A percentile compares a stretch with the other conserved stretches of the same genome.
phyloP scores from a whole-genome alignment of 2,888 invertebrate genomes.

The Trichogramma evanescens region DNA sequence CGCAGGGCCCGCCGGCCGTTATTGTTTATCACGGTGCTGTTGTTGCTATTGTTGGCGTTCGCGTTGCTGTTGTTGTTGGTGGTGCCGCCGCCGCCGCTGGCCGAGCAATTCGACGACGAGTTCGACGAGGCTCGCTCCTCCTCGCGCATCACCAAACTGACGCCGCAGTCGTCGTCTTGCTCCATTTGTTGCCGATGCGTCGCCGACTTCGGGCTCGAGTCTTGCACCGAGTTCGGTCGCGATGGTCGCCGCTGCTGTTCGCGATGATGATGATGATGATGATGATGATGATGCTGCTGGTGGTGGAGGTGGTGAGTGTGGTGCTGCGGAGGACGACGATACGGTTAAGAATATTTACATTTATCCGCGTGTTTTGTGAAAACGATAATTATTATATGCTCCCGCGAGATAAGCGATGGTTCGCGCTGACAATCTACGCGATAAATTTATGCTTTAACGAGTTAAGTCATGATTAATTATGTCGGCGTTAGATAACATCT shows the following conservation, averaged over 20 bases:
- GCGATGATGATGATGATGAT: not conserved
- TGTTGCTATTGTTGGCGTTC: slow-evolving; percentile 12
- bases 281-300: slow-evolving; percentile 1
- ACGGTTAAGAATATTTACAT: too few species aligned
- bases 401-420: not conserved
- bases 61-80: not conserved
- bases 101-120: not conserved
- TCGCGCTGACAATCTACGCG: slow-evolving; percentile 9
- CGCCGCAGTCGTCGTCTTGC: not conserved
- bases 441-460: too few species aligned
- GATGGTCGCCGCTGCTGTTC: slow-evolving; percentile 5
- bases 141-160: not conserved
- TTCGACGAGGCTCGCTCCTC: not conserved
- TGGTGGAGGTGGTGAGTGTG: not conserved
- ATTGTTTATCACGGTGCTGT: slow-evolving; percentile 21
- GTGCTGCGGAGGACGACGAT: too few species aligned
- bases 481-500: too few species aligned
- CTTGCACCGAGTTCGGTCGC: slow-evolving; percentile 17
- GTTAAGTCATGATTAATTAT: too few species aligned
- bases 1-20: slow-evolving; percentile 20
- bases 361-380: too few species aligned
- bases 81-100: not conserved
- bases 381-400: not conserved
- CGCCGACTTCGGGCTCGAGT: slow-evolving; percentile 7
- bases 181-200: too few species aligned